Conservation (phyloP, 2,888 invertebrate species). For the Polydrusus tereticollis region DNA sequence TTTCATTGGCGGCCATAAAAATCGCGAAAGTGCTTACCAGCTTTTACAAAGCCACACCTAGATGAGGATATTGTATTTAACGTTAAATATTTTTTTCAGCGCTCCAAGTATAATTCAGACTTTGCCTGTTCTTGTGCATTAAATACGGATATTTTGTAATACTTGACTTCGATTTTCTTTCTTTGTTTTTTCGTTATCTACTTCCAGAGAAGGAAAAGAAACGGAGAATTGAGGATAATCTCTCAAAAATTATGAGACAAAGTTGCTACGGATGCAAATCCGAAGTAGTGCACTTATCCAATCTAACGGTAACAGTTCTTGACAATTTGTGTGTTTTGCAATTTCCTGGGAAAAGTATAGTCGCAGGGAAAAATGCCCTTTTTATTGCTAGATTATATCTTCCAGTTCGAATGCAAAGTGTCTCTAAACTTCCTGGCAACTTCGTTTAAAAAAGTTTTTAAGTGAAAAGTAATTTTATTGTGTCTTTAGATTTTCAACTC, state of each 20-base stretch:
- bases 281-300: constrained; percentile 47
- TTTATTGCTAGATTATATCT: constrained; percentile 49
- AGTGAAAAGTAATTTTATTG: constrained; percentile 45
- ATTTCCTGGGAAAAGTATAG: constrained; percentile 43
- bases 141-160: constrained; percentile 17
- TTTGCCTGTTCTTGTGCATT: not conserved
- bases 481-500: constrained; percentile 39
- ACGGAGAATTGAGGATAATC: constrained; percentile 36
- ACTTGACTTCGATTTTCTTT: constrained; percentile 9
- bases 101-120: not conserved
- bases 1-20: too few relatives aligned
- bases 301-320: constrained; percentile 49
- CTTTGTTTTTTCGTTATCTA: constrained; percentile 18
- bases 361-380: constrained; percentile 43
- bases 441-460: constrained; percentile 44
- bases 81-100: not conserved
- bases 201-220: constrained; percentile 10
- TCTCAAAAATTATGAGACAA: constrained; percentile 46
- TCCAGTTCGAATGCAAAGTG: constrained; percentile 36
- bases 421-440: constrained; percentile 31
- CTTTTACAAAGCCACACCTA: too few relatives aligned
- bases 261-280: constrained; percentile 49
- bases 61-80: too few relatives aligned
- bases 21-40: too few relatives aligned
- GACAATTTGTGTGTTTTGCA: constrained; percentile 49